These are phyloP conservation scores for Pseudocheirus occidentalis DNA, from an alignment of 2,797 vertebrate genomes.

Conservation along the genomic window DNA sequence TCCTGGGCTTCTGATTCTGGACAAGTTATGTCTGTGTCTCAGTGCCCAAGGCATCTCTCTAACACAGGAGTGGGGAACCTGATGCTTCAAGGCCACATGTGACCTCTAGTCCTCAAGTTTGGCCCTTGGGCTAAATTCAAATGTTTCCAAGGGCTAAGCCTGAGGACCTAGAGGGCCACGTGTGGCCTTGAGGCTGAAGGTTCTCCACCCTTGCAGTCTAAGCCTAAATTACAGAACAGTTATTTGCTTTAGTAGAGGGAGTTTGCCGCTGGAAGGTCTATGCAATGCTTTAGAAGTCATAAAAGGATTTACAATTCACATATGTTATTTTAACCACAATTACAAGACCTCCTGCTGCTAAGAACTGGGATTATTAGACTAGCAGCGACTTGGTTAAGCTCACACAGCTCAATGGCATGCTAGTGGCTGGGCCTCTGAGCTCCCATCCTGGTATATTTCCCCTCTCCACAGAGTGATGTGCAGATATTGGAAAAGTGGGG, in stretches of 20 bases:
- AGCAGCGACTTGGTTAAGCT: not conserved
- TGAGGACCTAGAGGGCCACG: too few relatives aligned
- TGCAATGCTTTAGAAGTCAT: not conserved
- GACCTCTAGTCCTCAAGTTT: too few relatives aligned
- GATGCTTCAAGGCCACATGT: too few relatives aligned
- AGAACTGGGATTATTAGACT: not conserved
- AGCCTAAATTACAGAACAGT: not conserved
- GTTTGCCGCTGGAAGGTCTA: not conserved
- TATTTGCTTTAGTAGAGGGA: not conserved
- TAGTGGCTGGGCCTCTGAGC: not conserved
- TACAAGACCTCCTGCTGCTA: not conserved
- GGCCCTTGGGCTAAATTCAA: too few relatives aligned
- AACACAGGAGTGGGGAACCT: too few relatives aligned
- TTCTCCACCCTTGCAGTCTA: not conserved
- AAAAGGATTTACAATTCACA: not conserved
- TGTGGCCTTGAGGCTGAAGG: too few relatives aligned
- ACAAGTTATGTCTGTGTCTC: not conserved
- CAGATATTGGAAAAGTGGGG: not conserved
- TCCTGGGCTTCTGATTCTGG: not conserved
- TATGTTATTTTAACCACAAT: not conserved
- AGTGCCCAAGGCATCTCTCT: not conserved
- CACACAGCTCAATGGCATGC: not conserved
- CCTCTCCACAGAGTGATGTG: not conserved
- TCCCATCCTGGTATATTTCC: not conserved
- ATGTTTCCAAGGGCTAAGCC: too few relatives aligned